Conservation (phyloP, 2,797 vertebrate genomes). For the Lepus townsendii region DNA sequence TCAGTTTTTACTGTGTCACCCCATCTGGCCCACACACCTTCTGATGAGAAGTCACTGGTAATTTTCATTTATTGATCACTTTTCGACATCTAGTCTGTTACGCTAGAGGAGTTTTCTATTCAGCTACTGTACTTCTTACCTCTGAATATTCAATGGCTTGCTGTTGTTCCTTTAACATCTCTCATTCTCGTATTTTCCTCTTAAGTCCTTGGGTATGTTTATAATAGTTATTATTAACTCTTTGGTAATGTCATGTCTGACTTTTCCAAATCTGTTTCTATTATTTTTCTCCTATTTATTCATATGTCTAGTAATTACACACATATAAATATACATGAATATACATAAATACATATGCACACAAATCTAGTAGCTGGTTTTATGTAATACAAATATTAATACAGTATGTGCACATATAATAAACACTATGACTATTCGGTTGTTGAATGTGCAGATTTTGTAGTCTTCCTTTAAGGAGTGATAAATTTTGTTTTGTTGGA, state of each 20-base stretch:
- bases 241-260: background rate
- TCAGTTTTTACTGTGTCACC: constrained; percentile 14
- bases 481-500: background rate
- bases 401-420: too few species aligned
- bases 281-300: background rate
- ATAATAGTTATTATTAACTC: constrained; percentile 33
- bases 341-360: background rate
- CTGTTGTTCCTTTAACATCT: background rate
- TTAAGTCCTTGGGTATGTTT: background rate
- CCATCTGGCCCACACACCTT: constrained; percentile 4
- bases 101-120: constrained; percentile 7
- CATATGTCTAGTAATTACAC: background rate
- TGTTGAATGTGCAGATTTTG: background rate
- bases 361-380: background rate
- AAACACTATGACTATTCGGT: background rate
- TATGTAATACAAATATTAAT: background rate
- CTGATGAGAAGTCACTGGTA: background rate
- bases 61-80: background rate
- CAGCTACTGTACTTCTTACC: background rate
- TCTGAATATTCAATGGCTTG: background rate
- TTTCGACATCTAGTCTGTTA: background rate
- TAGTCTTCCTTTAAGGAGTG: constrained; percentile 1
- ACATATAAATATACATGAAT: background rate
- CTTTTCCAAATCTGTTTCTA: constrained; percentile 19
- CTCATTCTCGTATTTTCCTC: background rate